Evolutionary conservation across 2,888 invertebrate species (phyloP).

Genomic region (Eristalis tenax): DNA sequence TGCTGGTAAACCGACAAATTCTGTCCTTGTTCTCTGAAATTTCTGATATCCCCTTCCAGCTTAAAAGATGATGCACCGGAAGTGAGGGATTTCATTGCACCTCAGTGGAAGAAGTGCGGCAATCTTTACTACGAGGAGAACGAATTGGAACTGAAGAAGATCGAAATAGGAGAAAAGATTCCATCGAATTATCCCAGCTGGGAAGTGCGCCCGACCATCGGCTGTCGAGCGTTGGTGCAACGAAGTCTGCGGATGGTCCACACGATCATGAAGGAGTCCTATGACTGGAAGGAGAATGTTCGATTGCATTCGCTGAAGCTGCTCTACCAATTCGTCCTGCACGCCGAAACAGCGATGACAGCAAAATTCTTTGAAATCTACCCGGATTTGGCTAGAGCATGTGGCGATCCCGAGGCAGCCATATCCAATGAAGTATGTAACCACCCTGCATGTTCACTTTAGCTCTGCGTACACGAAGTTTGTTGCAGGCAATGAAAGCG

Average conservation of each 20-base stretch:
- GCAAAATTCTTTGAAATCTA: conserved; percentile 80
- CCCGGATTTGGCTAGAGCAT: conserved; percentile 77
- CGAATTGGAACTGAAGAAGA: conserved; percentile 92
- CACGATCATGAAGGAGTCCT: conserved; percentile 78
- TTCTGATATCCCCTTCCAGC: conserved; percentile 78
- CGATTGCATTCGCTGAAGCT: conserved; percentile 79
- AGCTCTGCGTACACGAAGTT: not conserved
- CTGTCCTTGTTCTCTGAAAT: not conserved
- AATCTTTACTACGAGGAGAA: conserved; percentile 92
- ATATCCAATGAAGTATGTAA: conserved; percentile 74
- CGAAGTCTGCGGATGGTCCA: conserved; percentile 82
- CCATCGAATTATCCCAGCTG: conserved; percentile 88
- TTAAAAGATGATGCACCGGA: conserved; percentile 91
- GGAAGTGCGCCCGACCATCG: conserved; percentile 90
- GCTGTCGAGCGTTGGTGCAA: conserved; percentile 91
- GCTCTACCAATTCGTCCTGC: conserved; percentile 79
- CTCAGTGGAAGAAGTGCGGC: conserved; percentile 89
- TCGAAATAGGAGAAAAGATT: conserved; percentile 87
- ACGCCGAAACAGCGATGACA: conserved; percentile 79
- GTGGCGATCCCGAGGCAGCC: conserved; percentile 76
- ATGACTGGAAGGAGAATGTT: conserved; percentile 81
- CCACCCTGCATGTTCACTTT: not conserved
- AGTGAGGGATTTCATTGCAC: conserved; percentile 84
- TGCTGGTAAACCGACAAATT: conserved; percentile 84
- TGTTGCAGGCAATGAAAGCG: conserved; percentile 76